phyloP scores from a whole-genome alignment of 2,113 vertebrate species.

The Carlito syrichta region DNA sequence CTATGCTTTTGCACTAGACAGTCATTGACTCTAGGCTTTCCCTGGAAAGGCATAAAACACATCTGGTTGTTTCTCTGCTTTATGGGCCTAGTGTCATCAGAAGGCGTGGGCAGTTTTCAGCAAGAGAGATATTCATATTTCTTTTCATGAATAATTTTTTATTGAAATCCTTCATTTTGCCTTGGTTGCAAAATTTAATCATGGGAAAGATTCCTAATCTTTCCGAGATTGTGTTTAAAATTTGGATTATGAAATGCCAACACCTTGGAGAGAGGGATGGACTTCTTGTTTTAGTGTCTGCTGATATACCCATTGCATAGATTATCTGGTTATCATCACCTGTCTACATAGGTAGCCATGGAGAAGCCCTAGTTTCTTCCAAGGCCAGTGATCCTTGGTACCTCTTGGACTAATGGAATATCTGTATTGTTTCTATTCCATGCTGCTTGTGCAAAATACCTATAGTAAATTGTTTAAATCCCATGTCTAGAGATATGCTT shows the following conservation, averaged over 20 bases:
- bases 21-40: too few species aligned
- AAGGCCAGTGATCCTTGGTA: background rate
- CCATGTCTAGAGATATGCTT: background rate
- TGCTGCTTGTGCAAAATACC: background rate
- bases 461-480: background rate
- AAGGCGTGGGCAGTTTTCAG: background rate
- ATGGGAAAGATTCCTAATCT: background rate
- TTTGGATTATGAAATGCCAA: background rate
- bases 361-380: background rate
- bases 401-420: background rate
- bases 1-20: rapidly evolving
- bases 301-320: background rate
- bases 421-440: background rate
- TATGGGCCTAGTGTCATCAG: background rate
- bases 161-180: background rate
- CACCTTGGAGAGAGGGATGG: background rate
- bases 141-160: too few species aligned
- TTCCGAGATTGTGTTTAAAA: background rate
- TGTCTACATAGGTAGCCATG: background rate
- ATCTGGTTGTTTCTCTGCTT: background rate
- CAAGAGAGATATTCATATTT: too few species aligned
- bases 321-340: background rate
- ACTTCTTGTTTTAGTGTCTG: background rate
- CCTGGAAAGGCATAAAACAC: background rate
- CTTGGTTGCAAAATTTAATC: background rate